Evolutionary conservation across 2,888 invertebrate genomes (phyloP).

Genomic region (Seira musarum): DNA sequence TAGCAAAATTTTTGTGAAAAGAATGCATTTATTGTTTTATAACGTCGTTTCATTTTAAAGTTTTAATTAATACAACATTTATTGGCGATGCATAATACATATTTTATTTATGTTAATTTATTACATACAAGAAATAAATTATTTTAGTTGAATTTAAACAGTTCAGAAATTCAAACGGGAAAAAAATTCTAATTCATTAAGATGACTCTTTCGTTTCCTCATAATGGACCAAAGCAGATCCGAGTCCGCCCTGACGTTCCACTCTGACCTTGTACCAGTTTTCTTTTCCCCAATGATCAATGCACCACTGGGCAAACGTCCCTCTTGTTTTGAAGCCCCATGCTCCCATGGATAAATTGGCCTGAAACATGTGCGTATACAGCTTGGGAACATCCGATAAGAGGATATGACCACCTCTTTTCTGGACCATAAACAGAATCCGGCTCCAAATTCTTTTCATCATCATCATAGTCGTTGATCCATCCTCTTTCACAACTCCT

Average conservation of each 20-base stretch:
- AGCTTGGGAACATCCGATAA: background rate
- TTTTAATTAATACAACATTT: no score
- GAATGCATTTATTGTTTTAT: background rate
- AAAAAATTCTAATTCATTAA: no score
- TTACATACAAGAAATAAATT: no score
- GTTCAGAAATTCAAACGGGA: no score
- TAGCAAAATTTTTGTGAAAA: conserved; percentile 2
- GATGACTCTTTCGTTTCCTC: no score
- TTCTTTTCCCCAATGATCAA: background rate
- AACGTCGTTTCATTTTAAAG: no score
- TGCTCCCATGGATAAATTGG: background rate
- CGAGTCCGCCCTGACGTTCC: no score
- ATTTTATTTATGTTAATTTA: no score
- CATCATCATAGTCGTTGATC: background rate
- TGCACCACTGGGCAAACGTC: background rate
- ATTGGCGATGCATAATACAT: no score
- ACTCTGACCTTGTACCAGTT: background rate
- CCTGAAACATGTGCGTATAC: background rate
- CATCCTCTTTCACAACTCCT: background rate
- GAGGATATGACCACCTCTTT: background rate
- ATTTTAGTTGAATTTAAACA: no score
- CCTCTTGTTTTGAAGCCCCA: background rate
- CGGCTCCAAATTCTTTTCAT: background rate
- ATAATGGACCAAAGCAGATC: no score
- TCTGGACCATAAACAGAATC: background rate